A percentile compares a stretch with the other conserved stretches of the same genome.
These are phyloP conservation scores for Chaenocephalus aceratus DNA, from an alignment of 2,113 vertebrate species.

Conservation along the genomic window DNA sequence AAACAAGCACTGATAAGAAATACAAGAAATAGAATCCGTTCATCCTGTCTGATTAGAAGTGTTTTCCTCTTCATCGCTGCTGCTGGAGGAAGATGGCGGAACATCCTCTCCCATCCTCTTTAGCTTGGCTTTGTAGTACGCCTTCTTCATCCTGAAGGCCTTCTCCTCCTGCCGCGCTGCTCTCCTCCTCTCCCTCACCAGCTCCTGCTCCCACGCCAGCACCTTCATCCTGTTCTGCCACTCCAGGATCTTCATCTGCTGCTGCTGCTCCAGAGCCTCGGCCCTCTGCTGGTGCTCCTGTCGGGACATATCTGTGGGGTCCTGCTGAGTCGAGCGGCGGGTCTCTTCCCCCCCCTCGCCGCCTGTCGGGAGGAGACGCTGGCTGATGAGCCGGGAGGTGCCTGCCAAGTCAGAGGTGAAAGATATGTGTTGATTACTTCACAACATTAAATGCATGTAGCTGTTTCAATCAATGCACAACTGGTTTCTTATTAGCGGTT, in stretches of 20 bases:
- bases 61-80: conserved; percentile 70
- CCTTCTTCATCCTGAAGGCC: conserved; percentile 81
- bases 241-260: conserved; percentile 81
- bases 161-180: conserved; percentile 79
- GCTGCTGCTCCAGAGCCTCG: conserved; percentile 73
- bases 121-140: conserved; percentile 83
- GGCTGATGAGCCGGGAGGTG: conserved; percentile 53
- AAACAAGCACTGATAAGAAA: neutral
- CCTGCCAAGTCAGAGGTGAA: conserved; percentile 39
- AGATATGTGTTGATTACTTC: too few species aligned
- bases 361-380: conserved; percentile 30
- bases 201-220: conserved; percentile 81
- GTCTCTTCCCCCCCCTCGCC: conserved; percentile 28
- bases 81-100: conserved; percentile 71
- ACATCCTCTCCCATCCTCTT: conserved; percentile 74
- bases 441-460: neutral
- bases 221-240: conserved; percentile 84
- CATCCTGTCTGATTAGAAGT: conserved; percentile 21
- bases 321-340: neutral
- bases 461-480: neutral
- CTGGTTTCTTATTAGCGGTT: neutral
- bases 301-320: conserved; percentile 33
- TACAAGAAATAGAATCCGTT: conserved; percentile 10
- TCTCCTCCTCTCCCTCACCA: conserved; percentile 79
- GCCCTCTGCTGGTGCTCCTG: conserved; percentile 62